Evolutionary conservation across 2,888 invertebrate species (phyloP).

Genomic region (Ophonus ardosiacus): DNA sequence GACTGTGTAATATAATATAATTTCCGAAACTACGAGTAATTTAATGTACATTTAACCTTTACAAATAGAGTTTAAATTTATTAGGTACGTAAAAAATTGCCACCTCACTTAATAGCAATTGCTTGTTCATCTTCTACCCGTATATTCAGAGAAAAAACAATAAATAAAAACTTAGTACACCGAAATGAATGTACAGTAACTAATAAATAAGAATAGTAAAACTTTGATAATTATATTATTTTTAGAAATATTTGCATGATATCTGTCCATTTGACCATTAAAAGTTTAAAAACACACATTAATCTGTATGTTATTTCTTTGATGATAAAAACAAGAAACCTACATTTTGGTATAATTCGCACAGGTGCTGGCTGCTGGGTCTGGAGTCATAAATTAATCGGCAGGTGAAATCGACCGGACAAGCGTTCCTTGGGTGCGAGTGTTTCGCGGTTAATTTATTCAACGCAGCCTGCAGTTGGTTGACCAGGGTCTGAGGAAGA

Average conservation of each 20-base stretch:
- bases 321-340: constrained; percentile 27
- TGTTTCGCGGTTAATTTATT: constrained; percentile 34
- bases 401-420: constrained; percentile 33
- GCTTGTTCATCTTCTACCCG: too few species aligned
- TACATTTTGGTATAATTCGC: constrained; percentile 18
- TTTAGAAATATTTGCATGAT: background rate
- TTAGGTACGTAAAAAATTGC: too few species aligned
- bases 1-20: too few species aligned
- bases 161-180: too few species aligned
- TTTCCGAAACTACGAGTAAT: too few species aligned
- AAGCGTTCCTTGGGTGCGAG: constrained; percentile 6
- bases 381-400: constrained; percentile 26
- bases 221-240: background rate
- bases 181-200: too few species aligned
- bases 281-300: background rate
- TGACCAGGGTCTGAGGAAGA: constrained; percentile 15
- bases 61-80: too few species aligned
- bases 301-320: background rate
- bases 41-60: too few species aligned
- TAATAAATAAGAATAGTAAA: too few species aligned
- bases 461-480: constrained; percentile 18
- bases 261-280: background rate
- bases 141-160: too few species aligned
- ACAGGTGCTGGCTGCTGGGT: constrained; percentile 21
- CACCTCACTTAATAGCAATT: too few species aligned